phyloP scores from a whole-genome alignment of 2,797 vertebrate genomes.

The Octomys mimax region DNA sequence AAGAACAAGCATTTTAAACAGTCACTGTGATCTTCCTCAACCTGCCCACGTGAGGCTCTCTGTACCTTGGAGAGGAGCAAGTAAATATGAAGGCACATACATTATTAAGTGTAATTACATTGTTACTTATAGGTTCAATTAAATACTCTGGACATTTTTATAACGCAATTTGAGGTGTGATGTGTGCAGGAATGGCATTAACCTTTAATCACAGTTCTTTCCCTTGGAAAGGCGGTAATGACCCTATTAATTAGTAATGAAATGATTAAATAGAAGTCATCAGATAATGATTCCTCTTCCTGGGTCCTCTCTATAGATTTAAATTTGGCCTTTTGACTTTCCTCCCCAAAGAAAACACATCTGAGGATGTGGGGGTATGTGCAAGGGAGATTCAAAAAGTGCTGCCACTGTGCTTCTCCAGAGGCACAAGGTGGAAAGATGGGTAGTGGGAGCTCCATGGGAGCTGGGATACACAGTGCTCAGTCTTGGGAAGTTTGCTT shows the following conservation, averaged over 20 bases:
- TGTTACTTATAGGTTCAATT: slow-evolving; percentile 86
- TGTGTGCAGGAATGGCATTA: slow-evolving; percentile 80
- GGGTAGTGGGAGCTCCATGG: fast-evolving
- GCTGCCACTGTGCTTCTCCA: background rate
- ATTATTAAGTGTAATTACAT: slow-evolving; percentile 86
- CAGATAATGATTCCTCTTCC: slow-evolving; percentile 50
- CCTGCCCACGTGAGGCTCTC: slow-evolving; percentile 54
- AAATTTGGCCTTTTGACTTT: slow-evolving; percentile 28
- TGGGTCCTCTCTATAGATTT: slow-evolving; percentile 69
- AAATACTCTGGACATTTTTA: slow-evolving; percentile 82
- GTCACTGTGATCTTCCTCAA: background rate
- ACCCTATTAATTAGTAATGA: slow-evolving; percentile 86
- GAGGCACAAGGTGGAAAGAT: background rate
- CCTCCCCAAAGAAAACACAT: slow-evolving; percentile 28
- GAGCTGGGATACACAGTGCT: background rate
- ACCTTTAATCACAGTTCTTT: slow-evolving; percentile 87
- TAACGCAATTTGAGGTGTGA: slow-evolving; percentile 81
- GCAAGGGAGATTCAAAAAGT: background rate
- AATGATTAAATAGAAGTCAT: slow-evolving; percentile 84
- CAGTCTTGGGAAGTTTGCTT: background rate
- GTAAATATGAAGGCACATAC: slow-evolving; percentile 75
- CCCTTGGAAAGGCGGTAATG: slow-evolving; percentile 76
- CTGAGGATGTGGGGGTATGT: background rate
- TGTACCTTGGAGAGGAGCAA: slow-evolving; percentile 73
- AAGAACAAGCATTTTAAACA: background rate